These are phyloP conservation scores for Trididemnum miniatum DNA, from an alignment of 23 tunicate genomes.

Conservation along the genomic window DNA sequence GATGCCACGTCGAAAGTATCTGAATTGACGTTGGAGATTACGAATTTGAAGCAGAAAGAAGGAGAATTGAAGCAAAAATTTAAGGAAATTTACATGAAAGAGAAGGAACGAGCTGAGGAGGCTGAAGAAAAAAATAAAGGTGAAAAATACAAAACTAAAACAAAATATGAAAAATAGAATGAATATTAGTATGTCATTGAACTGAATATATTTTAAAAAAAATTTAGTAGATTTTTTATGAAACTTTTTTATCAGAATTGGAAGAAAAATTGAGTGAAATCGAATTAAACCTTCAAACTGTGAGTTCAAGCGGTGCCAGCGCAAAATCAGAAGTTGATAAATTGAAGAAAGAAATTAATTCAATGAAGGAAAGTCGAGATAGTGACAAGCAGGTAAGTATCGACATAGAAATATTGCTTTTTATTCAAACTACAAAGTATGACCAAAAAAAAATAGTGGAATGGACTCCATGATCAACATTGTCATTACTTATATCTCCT, in stretches of 20 bases:
- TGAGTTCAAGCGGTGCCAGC: neutral
- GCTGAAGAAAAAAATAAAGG: constrained; percentile 67
- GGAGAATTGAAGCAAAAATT: constrained; percentile 50
- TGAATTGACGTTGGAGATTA: constrained; percentile 41
- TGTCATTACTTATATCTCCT: too few relatives aligned
- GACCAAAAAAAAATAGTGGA: too few relatives aligned
- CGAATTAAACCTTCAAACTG: neutral
- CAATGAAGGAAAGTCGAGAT: neutral
- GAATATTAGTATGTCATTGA: neutral
- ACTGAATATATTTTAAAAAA: neutral
- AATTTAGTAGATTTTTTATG: too few relatives aligned
- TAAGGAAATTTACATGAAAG: constrained; percentile 36
- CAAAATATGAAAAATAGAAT: neutral
- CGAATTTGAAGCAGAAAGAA: constrained; percentile 51
- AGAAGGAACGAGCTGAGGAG: constrained; percentile 60
- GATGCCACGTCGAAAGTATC: constrained; percentile 67
- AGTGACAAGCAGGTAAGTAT: neutral
- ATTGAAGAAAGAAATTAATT: neutral
- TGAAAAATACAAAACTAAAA: too few relatives aligned
- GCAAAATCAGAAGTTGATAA: neutral
- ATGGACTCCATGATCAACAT: too few relatives aligned
- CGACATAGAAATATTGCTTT: too few relatives aligned
- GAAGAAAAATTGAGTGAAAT: constrained; percentile 17
- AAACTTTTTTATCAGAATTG: neutral
- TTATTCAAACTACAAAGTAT: too few relatives aligned